Evolutionary conservation across 2,888 invertebrate genomes (phyloP).

Genomic region (Acleris literana): DNA sequence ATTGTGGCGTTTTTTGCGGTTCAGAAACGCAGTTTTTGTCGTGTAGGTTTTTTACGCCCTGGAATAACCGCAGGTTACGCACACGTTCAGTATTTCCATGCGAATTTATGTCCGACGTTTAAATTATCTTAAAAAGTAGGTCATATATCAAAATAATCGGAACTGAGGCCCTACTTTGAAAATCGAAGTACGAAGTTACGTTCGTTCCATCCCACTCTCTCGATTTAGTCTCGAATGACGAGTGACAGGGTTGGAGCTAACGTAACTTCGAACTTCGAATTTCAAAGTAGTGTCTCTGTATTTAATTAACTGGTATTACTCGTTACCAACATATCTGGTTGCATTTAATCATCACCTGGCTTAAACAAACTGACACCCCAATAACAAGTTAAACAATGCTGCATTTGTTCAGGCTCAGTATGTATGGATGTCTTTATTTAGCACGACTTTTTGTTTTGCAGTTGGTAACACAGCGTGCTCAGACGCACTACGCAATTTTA

Average conservation of each 20-base stretch:
- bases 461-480: constrained; percentile 58
- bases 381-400: constrained; percentile 33
- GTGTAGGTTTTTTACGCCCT: constrained; percentile 11
- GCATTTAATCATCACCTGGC: constrained; percentile 25
- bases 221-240: too few species aligned
- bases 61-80: neutral
- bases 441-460: constrained; percentile 45
- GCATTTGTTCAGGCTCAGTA: constrained; percentile 5
- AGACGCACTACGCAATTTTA: constrained; percentile 64
- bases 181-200: too few species aligned
- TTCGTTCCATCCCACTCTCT: too few species aligned
- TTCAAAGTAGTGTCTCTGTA: too few species aligned
- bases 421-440: constrained; percentile 22
- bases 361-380: constrained; percentile 15
- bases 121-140: constrained; percentile 4
- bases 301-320: constrained; percentile 9
- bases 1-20: constrained; percentile 34
- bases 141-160: constrained; percentile 1
- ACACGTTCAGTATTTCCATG: neutral
- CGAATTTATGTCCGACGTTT: neutral
- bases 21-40: constrained; percentile 28
- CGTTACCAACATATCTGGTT: constrained; percentile 13
- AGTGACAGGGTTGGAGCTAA: too few species aligned
- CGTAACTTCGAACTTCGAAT: too few species aligned
- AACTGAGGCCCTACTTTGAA: too few species aligned